These are phyloP conservation scores for Myopa testacea DNA, from an alignment of 2,888 invertebrate genomes.

Conservation along the genomic window DNA sequence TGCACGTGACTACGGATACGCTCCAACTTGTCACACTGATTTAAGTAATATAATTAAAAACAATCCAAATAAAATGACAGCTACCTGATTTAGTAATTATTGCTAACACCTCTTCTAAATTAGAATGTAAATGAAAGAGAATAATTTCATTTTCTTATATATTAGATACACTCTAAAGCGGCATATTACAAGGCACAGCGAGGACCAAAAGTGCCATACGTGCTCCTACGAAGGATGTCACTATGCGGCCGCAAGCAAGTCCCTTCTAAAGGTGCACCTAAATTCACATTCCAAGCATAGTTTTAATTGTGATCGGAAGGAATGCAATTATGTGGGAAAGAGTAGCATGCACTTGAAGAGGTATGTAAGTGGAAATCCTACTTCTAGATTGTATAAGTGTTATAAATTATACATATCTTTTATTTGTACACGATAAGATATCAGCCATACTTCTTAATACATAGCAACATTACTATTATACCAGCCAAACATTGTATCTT, in stretches of 20 bases:
- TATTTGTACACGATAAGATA: too few relatives aligned
- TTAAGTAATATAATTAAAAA: conserved; percentile 61
- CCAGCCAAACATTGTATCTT: too few relatives aligned
- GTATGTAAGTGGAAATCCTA: conserved; percentile 50
- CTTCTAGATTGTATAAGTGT: too few relatives aligned
- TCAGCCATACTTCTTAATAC: too few relatives aligned
- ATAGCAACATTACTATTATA: too few relatives aligned
- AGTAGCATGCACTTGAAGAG: conserved; percentile 63
- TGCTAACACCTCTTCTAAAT: too few relatives aligned
- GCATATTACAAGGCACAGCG: conserved; percentile 72
- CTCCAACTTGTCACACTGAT: conserved; percentile 60
- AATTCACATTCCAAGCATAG: conserved; percentile 71
- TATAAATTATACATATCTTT: too few relatives aligned
- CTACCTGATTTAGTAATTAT: not conserved
- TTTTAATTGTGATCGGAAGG: conserved; percentile 67
- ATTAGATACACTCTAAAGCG: conserved; percentile 72
- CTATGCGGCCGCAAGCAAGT: conserved; percentile 71
- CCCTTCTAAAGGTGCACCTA: conserved; percentile 72
- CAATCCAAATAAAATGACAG: conserved; percentile 46
- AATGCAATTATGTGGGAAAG: conserved; percentile 72
- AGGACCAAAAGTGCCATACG: conserved; percentile 63
- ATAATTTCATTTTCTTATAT: too few relatives aligned
- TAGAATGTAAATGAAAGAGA: too few relatives aligned
- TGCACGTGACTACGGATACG: conserved; percentile 59
- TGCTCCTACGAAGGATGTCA: conserved; percentile 73